These are phyloP conservation scores for Percopsis transmontana DNA, from an alignment of 2,113 vertebrate species.

Conservation along the genomic window DNA sequence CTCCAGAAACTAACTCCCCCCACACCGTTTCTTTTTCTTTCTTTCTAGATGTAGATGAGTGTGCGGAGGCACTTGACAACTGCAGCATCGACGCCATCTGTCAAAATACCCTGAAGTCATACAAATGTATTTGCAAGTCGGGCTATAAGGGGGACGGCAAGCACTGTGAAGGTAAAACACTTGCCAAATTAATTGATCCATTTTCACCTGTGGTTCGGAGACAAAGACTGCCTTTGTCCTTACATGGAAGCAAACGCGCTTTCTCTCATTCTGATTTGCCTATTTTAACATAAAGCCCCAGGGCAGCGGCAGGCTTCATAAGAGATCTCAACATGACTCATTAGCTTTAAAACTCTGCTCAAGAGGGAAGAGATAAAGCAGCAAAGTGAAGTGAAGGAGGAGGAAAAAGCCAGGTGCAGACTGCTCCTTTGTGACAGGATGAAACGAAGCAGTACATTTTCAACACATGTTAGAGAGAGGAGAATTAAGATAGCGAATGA, in stretches of 20 bases:
- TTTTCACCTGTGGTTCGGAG: constrained; percentile 23
- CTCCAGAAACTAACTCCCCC: constrained; percentile 8
- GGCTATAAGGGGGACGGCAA: constrained; percentile 95
- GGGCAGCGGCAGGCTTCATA: constrained; percentile 43
- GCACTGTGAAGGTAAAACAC: constrained; percentile 92
- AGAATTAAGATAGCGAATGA: constrained; percentile 69
- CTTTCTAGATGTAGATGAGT: constrained; percentile 83
- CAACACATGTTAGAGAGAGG: constrained; percentile 71
- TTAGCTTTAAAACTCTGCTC: constrained; percentile 53
- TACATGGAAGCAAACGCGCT: neutral
- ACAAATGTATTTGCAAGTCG: constrained; percentile 87
- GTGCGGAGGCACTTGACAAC: constrained; percentile 81
- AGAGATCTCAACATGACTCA: constrained; percentile 58
- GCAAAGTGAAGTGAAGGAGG: neutral
- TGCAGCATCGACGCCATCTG: constrained; percentile 88
- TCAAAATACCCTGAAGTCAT: constrained; percentile 84
- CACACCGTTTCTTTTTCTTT: constrained; percentile 13
- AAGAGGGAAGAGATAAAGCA: constrained; percentile 35
- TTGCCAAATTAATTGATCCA: neutral
- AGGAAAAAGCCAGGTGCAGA: constrained; percentile 61
- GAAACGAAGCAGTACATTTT: constrained; percentile 76
- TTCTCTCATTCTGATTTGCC: constrained; percentile 32
- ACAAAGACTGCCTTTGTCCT: constrained; percentile 1
- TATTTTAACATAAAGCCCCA: constrained; percentile 22
- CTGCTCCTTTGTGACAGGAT: constrained; percentile 65